Percentiles rank a stretch among this genome's conserved stretches.
Conservation (phyloP, 2,113 vertebrate genomes). For the Pterocles orientalis region DNA sequence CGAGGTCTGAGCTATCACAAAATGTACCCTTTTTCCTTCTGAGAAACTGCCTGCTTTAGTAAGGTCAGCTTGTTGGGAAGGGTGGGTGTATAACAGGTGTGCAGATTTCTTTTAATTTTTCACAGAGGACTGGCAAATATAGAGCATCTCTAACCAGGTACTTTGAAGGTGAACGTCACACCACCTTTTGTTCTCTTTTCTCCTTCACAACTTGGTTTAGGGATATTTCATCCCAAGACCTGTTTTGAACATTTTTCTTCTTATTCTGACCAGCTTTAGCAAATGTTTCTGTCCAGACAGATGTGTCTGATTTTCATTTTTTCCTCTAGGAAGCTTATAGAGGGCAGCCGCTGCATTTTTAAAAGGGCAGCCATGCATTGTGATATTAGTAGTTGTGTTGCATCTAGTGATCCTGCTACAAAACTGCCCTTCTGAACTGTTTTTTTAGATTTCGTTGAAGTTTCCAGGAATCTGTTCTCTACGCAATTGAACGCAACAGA, state of each 20-base stretch:
- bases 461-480: constrained; percentile 80
- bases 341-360: background rate
- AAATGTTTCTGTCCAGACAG: background rate
- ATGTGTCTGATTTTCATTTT: background rate
- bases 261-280: background rate
- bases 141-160: background rate
- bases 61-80: background rate
- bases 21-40: background rate
- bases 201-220: background rate
- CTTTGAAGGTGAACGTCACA: background rate
- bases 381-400: background rate
- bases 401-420: background rate
- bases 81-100: background rate
- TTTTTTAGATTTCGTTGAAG: constrained; percentile 82
- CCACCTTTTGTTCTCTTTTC: background rate
- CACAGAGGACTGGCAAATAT: background rate
- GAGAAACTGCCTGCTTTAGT: background rate
- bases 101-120: background rate
- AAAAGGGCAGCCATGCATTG: background rate
- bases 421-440: background rate
- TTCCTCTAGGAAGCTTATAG: background rate
- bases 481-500: constrained; percentile 71
- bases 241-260: background rate
- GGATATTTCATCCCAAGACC: background rate
- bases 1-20: background rate